Percentiles rank a stretch among this genome's conserved stretches.
Conservation (phyloP, 1,140 invertebrate genomes). For the Sitodiplosis mosellana region DNA sequence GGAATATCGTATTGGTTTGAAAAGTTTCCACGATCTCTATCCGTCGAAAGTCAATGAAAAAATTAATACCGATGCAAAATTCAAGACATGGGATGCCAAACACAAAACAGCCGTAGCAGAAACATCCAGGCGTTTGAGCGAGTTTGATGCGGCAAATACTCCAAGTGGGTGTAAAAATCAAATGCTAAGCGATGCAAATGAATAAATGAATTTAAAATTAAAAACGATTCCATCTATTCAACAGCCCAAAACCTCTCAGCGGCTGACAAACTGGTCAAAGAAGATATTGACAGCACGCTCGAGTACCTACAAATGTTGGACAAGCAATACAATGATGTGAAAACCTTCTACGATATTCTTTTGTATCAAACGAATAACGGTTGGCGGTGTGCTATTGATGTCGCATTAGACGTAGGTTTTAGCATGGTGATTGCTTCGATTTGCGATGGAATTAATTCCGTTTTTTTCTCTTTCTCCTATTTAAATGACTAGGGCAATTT, state of each 20-base stretch:
- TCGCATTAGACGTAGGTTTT: conserved; percentile 10
- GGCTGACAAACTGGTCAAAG: conserved; percentile 69
- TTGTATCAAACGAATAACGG: conserved; percentile 69
- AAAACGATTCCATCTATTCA: conserved; percentile 5
- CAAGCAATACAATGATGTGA: conserved; percentile 73
- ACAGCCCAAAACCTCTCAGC: conserved; percentile 29
- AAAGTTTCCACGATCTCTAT: conserved; percentile 74
- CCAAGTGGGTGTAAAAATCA: conserved; percentile 27
- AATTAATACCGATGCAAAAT: conserved; percentile 63
- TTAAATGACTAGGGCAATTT: conserved; percentile 59
- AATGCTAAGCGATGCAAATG: neutral
- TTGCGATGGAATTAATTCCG: too few relatives aligned
- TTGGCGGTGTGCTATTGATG: conserved; percentile 32
- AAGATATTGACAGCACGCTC: conserved; percentile 72
- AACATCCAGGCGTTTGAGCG: conserved; percentile 48
- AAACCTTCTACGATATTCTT: conserved; percentile 84
- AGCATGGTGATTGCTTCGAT: neutral
- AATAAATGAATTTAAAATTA: neutral
- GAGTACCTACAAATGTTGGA: conserved; percentile 70
- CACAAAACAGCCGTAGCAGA: conserved; percentile 66
- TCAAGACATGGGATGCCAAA: conserved; percentile 66
- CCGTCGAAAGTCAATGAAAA: conserved; percentile 66
- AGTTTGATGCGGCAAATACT: conserved; percentile 35
- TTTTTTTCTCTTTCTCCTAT: neutral
- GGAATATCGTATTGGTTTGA: conserved; percentile 68